Evolutionary conservation across 2,113 vertebrate species (phyloP), one percentile per base, ranked within the genome.

Genomic region (Brachypteracias leptosomus): DNA sequence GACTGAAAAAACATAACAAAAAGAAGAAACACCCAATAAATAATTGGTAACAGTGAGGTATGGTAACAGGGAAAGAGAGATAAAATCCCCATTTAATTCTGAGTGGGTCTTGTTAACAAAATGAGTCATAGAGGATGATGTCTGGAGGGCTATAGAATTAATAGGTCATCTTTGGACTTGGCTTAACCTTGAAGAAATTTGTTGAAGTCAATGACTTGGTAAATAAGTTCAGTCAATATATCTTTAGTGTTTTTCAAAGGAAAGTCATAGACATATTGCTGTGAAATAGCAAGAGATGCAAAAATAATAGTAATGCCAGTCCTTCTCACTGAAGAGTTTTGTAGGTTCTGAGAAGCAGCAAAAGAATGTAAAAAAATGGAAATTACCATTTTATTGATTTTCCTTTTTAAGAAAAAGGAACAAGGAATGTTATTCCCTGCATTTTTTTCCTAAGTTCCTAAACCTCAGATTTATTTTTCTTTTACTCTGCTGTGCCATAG

Each of bases 161-260:
- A 66, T n/a, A 14, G 33, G 20, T 92, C 55, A n/a, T 49, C 55
- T 61, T 54, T 77, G 62, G 62, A 63, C 66, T 89, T 87, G 49
- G 35, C 21, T 88, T 93, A 79, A 93, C 66, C 82, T 78, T 91
- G 81, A 63, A 46, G 49, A 92, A 78, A 91, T 74, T 85, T 36
- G 52, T 5, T 92, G 68, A 75, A 89, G 40, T 65, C 21, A 61
- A 9, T 85, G 54, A n/a, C 44, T 68, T 88, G 13, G 40, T 88
- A 82, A 91, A 78, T 75, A 68, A 65, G 9, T 73, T 79, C 54
- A 40, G 31, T 61, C 26, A 52, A 36, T 81, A 13, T 49, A n/a
- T 38, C 33, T 68, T 89, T n/a, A 58, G n/a, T 70, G 24, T 66
- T 61, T 85, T 76, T 76, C 74, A 88, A 52, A 62, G 52, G 12